Conservation (phyloP, 2,888 invertebrate genomes). For the Eupithecia centaureata region DNA sequence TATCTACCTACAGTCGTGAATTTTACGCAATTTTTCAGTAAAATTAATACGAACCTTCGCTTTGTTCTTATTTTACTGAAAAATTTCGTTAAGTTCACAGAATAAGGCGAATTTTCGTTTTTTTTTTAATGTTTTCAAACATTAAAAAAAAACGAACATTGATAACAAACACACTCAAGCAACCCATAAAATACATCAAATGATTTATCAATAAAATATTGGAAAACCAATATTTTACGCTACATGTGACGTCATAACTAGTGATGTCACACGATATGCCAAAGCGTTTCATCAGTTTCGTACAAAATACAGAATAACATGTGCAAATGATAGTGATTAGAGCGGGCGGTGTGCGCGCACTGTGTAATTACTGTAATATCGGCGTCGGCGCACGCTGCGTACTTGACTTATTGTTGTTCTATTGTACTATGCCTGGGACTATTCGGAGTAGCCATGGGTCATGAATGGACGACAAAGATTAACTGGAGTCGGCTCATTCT, state of each 20-base stretch:
- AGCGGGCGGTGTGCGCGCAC: conserved; percentile 67
- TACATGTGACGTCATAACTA: conserved; percentile 32
- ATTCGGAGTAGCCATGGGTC: conserved; percentile 31
- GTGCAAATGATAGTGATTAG: conserved; percentile 82
- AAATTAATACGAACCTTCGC: too few species aligned
- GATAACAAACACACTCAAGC: background rate
- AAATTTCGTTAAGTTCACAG: too few species aligned
- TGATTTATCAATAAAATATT: conserved; percentile 10
- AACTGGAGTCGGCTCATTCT: background rate
- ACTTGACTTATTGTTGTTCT: conserved; percentile 47
- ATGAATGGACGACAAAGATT: conserved; percentile 29
- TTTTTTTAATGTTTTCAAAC: background rate
- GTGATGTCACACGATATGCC: conserved; percentile 71
- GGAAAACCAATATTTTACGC: conserved; percentile 35
- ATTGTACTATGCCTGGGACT: conserved; percentile 40
- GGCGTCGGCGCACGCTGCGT: conserved; percentile 50
- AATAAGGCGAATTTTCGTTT: background rate
- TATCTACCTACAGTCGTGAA: background rate
- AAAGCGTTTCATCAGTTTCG: conserved; percentile 73
- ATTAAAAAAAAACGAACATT: too few species aligned
- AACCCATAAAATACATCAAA: too few species aligned
- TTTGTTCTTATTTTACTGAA: too few species aligned
- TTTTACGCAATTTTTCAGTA: background rate
- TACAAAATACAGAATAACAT: conserved; percentile 79
- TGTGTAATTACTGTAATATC: conserved; percentile 81